A percentile compares a stretch with the other conserved stretches of the same genome.
Evolutionary conservation across 2,888 invertebrate genomes (phyloP).

Genomic region (Clostera curtula): DNA sequence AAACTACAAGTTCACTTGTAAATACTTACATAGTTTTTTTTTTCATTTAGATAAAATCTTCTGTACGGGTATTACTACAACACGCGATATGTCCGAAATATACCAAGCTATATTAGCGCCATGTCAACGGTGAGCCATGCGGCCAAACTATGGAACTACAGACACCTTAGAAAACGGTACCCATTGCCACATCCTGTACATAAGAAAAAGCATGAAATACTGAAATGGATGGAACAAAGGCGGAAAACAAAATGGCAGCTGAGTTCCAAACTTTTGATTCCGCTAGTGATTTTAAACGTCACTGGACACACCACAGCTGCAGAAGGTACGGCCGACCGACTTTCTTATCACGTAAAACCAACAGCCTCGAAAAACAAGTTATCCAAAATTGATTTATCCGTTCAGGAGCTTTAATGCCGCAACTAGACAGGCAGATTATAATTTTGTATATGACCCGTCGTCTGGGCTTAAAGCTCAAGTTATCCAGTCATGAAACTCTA

Average conservation of each 20-base stretch:
- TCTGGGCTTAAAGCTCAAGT: too few relatives aligned
- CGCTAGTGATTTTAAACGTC: slow-evolving; percentile 51
- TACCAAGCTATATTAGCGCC: slow-evolving; percentile 27
- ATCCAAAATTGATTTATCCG: too few relatives aligned
- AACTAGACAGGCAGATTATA: too few relatives aligned
- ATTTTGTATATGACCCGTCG: too few relatives aligned
- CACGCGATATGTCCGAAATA: slow-evolving; percentile 54
- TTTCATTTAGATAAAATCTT: slow-evolving; percentile 20
- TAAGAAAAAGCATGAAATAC: slow-evolving; percentile 17
- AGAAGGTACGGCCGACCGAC: slow-evolving; percentile 21
- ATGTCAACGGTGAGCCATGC: slow-evolving; percentile 59
- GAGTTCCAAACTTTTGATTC: slow-evolving; percentile 36
- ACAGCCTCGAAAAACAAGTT: too few relatives aligned
- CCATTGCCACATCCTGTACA: slow-evolving; percentile 14
- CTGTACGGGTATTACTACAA: slow-evolving; percentile 16
- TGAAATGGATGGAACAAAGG: slow-evolving; percentile 14
- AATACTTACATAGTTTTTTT: slow-evolving; percentile 1
- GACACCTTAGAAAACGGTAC: slow-evolving; percentile 17
- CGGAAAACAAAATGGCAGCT: slow-evolving; percentile 46
- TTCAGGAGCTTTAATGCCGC: too few relatives aligned
- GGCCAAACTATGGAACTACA: slow-evolving; percentile 21
- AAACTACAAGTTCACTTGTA: not conserved
- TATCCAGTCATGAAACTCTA: too few relatives aligned
- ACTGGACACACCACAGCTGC: slow-evolving; percentile 36
- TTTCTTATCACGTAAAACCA: too few relatives aligned